Conservation (phyloP, 2,888 invertebrate species). For the Diaperis boleti region DNA sequence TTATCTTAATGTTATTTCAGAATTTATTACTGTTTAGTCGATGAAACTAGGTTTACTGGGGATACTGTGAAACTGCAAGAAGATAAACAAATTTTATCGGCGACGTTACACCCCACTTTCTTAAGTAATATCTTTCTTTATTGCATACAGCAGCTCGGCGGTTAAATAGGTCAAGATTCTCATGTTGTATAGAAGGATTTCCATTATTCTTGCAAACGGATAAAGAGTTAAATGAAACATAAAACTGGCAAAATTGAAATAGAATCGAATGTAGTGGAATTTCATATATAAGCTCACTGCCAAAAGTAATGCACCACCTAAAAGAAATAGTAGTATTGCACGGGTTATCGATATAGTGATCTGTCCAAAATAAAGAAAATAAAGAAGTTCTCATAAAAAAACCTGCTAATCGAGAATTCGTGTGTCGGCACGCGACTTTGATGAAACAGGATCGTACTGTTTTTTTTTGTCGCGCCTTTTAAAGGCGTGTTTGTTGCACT, state of each 20-base stretch:
- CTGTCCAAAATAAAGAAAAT: no score
- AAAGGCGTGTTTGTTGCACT: no score
- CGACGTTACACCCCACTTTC: constrained; percentile 28
- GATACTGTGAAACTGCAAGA: constrained; percentile 29
- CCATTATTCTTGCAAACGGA: not conserved
- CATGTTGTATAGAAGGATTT: not conserved
- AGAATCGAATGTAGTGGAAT: not conserved
- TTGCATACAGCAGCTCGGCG: constrained; percentile 18
- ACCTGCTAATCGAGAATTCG: no score
- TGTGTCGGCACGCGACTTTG: no score
- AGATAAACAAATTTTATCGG: constrained; percentile 44
- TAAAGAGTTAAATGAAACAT: not conserved
- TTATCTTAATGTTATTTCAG: constrained; percentile 44
- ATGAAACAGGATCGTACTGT: no score
- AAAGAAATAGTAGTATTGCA: no score
- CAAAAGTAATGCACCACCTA: no score
- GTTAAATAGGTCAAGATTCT: constrained; percentile 22
- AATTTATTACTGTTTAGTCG: constrained; percentile 43
- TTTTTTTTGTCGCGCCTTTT: no score
- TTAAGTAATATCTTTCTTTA: constrained; percentile 31
- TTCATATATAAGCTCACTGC: no score
- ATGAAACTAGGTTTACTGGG: constrained; percentile 44
- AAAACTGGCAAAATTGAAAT: not conserved
- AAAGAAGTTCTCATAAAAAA: no score
- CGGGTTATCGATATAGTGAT: no score